These are phyloP conservation scores for Ochropleura leucogaster DNA, from an alignment of 2,888 invertebrate genomes.

Conservation along the genomic window DNA sequence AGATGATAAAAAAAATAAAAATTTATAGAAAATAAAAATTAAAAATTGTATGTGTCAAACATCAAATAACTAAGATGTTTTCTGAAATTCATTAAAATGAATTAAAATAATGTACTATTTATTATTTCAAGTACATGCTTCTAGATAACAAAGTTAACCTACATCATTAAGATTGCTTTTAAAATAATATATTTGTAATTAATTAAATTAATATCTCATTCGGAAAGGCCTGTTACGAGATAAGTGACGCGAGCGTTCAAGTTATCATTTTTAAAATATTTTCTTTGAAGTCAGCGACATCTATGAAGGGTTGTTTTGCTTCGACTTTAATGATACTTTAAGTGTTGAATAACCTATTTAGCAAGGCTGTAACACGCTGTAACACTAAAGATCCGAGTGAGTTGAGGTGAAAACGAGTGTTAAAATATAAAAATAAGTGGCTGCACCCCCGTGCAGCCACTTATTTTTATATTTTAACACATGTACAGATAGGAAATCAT, in stretches of 20 bases:
- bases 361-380: too few relatives aligned
- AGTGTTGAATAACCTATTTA: too few relatives aligned
- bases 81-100: conserved; percentile 16
- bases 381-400: too few relatives aligned
- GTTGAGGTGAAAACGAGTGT: too few relatives aligned
- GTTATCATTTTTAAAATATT: neutral
- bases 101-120: conserved; percentile 5
- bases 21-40: too few relatives aligned
- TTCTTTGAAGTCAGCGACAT: neutral
- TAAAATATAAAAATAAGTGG: too few relatives aligned
- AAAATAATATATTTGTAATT: neutral
- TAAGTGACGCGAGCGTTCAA: neutral
- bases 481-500: too few relatives aligned
- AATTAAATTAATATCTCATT: conserved; percentile 8
- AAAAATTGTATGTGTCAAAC: conserved; percentile 1
- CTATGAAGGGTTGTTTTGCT: too few relatives aligned
- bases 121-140: conserved; percentile 37
- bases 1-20: too few relatives aligned
- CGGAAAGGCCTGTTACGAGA: neutral
- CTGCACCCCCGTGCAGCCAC: too few relatives aligned
- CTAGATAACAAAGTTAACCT: conserved; percentile 42
- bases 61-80: conserved; percentile 7
- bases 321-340: too few relatives aligned
- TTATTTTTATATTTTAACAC: neutral
- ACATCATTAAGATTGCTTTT: conserved; percentile 17